Percentiles rank a stretch among this genome's conserved stretches.
These are phyloP conservation scores for Xiphophorus birchmanni DNA, from an alignment of 2,797 vertebrate species.

Conservation along the genomic window DNA sequence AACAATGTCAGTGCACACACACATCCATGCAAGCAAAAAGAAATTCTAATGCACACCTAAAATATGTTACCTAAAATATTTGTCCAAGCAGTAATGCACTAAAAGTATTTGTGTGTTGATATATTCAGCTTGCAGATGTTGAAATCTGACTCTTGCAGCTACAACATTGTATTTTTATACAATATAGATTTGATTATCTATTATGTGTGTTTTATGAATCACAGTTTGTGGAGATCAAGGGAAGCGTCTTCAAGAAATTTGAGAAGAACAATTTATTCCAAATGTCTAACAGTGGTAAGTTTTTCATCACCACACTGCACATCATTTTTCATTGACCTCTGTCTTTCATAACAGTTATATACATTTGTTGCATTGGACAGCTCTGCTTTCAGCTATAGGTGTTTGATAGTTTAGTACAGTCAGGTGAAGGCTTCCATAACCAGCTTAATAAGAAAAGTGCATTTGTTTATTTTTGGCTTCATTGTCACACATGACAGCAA, in stretches of 20 bases:
- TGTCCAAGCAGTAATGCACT: neutral
- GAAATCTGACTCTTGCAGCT: constrained; percentile 23
- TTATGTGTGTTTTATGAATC: constrained; percentile 25
- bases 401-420: neutral
- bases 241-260: constrained; percentile 99
- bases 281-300: constrained; percentile 98
- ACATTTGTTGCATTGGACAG: neutral
- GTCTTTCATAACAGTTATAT: neutral
- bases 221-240: constrained; percentile 99
- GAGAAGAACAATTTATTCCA: constrained; percentile 99
- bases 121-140: constrained; percentile 8
- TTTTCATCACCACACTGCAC: neutral
- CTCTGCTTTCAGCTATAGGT: neutral
- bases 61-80: neutral
- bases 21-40: neutral
- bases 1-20: constrained; percentile 89
- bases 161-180: constrained; percentile 12
- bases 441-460: neutral
- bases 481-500: neutral
- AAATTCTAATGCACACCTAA: neutral
- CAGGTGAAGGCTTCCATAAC: neutral
- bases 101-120: constrained; percentile 16
- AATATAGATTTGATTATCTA: constrained; percentile 3
- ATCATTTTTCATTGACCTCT: neutral
- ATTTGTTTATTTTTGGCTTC: constrained; percentile 1